A percentile compares a stretch with the other conserved stretches of the same genome.
Evolutionary conservation across 2,113 vertebrate species (phyloP).

Genomic region (Embiotoca jacksoni): DNA sequence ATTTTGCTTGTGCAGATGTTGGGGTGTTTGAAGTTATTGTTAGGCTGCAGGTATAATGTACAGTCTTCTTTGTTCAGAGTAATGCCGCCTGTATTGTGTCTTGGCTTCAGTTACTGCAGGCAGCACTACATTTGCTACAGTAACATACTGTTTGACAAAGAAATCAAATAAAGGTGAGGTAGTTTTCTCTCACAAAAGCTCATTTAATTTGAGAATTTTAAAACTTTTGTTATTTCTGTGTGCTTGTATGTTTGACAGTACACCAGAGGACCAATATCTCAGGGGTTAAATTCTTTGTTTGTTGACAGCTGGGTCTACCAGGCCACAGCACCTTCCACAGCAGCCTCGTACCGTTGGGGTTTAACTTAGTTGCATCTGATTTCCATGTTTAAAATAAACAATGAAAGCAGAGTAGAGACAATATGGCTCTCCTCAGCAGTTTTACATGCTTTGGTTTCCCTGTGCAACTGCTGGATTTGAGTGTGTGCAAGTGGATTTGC

Average conservation of each 20-base stretch:
- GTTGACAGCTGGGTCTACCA: slow-evolving; percentile 45
- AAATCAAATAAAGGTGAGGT: slow-evolving; percentile 21
- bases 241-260: background rate
- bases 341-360: slow-evolving; percentile 32
- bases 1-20: slow-evolving; percentile 44
- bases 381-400: slow-evolving; percentile 74
- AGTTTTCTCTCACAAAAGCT: slow-evolving; percentile 10
- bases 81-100: slow-evolving; percentile 34
- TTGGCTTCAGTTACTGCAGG: slow-evolving; percentile 42
- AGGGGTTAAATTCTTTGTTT: slow-evolving; percentile 26
- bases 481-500: slow-evolving; percentile 75
- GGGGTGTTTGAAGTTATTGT: slow-evolving; percentile 60
- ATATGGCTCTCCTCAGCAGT: slow-evolving; percentile 56
- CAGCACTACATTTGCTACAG: slow-evolving; percentile 38
- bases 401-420: slow-evolving; percentile 55
- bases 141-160: slow-evolving; percentile 29
- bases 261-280: background rate
- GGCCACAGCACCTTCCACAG: slow-evolving; percentile 24
- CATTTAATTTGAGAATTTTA: slow-evolving; percentile 4
- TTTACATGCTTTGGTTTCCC: slow-evolving; percentile 61
- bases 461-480: slow-evolving; percentile 62
- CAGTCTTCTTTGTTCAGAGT: slow-evolving; percentile 43
- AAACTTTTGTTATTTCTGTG: slow-evolving; percentile 9
- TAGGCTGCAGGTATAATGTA: slow-evolving; percentile 52
- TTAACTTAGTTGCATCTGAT: slow-evolving; percentile 71